These are phyloP conservation scores for Nasonia vitripennis DNA, from an alignment of 1,140 invertebrate genomes.

Conservation along the genomic window DNA sequence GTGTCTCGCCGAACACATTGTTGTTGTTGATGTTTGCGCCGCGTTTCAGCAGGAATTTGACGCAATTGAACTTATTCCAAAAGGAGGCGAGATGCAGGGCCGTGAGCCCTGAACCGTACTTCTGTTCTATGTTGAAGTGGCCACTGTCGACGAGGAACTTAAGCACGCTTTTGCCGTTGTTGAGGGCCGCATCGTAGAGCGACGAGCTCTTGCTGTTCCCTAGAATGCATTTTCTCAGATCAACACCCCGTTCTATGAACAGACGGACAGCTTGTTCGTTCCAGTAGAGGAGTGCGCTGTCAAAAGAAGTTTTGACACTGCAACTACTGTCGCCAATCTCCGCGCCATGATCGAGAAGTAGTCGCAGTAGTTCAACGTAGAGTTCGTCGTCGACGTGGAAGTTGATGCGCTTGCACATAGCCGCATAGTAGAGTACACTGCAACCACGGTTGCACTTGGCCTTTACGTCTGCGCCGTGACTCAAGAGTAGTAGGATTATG, in stretches of 20 bases:
- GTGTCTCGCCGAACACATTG: constrained; percentile 26
- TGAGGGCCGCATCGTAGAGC: constrained; percentile 23
- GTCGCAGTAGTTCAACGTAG: not conserved
- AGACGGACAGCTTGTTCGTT: constrained; percentile 20
- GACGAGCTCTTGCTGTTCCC: not conserved
- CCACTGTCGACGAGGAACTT: constrained; percentile 18
- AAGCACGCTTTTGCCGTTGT: constrained; percentile 19
- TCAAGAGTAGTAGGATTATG: constrained; percentile 13
- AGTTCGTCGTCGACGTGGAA: constrained; percentile 19
- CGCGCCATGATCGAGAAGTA: not conserved
- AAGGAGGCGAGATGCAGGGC: constrained; percentile 28
- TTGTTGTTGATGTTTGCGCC: constrained; percentile 15
- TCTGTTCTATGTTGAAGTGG: constrained; percentile 30
- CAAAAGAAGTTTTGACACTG: constrained; percentile 3
- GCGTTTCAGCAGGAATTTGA: constrained; percentile 24
- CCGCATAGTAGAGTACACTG: constrained; percentile 33
- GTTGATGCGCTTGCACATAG: constrained; percentile 4
- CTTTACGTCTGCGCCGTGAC: constrained; percentile 23
- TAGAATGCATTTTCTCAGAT: not conserved
- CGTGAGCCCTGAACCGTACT: not conserved
- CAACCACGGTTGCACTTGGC: constrained; percentile 36
- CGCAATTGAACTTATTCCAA: not conserved
- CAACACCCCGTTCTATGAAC: constrained; percentile 22
- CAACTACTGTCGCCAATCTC: not conserved
- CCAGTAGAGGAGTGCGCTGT: constrained; percentile 25